Evolutionary conservation across 2,797 vertebrate species (phyloP).

Genomic region (Rhinatrema bivittatum): DNA sequence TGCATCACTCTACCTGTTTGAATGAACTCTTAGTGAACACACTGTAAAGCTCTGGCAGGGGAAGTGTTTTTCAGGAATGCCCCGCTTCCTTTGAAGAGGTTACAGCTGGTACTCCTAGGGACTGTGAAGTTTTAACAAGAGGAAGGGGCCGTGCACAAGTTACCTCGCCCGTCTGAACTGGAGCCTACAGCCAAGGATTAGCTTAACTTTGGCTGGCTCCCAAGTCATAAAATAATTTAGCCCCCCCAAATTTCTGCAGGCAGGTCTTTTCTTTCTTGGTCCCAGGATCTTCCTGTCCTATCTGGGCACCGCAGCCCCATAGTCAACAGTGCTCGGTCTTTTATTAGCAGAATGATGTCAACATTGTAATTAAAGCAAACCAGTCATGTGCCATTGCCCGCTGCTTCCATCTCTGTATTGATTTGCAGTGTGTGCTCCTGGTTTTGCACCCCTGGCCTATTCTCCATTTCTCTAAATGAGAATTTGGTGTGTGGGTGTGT

Average conservation of each 20-base stretch:
- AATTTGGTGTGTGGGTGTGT: slow-evolving; percentile 2
- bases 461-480: slow-evolving; percentile 12
- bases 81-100: too few species aligned
- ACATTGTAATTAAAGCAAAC: slow-evolving; percentile 40
- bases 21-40: too few species aligned
- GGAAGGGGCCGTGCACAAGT: too few species aligned
- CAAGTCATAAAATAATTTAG: slow-evolving; percentile 22
- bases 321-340: slow-evolving; percentile 32
- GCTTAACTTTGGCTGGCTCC: slow-evolving; percentile 20
- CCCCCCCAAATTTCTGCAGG: too few species aligned
- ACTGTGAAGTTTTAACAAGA: too few species aligned
- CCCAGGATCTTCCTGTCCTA: slow-evolving; percentile 27
- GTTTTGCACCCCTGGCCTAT: slow-evolving; percentile 2
- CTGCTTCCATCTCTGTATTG: slow-evolving; percentile 16
- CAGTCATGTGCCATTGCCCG: slow-evolving; percentile 21
- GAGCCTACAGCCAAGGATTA: too few species aligned
- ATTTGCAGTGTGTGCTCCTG: slow-evolving; percentile 18
- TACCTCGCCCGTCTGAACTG: too few species aligned
- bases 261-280: slow-evolving; percentile 34
- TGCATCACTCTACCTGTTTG: too few species aligned
- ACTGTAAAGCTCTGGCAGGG: too few species aligned
- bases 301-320: slow-evolving; percentile 37
- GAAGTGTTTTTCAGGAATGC: too few species aligned
- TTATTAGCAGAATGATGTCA: slow-evolving; percentile 37
- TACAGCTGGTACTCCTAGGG: too few species aligned